Evolutionary conservation across 1,140 invertebrate species (phyloP), one percentile per base, ranked within the genome.

Genomic region (Eufriesea mexicana): DNA sequence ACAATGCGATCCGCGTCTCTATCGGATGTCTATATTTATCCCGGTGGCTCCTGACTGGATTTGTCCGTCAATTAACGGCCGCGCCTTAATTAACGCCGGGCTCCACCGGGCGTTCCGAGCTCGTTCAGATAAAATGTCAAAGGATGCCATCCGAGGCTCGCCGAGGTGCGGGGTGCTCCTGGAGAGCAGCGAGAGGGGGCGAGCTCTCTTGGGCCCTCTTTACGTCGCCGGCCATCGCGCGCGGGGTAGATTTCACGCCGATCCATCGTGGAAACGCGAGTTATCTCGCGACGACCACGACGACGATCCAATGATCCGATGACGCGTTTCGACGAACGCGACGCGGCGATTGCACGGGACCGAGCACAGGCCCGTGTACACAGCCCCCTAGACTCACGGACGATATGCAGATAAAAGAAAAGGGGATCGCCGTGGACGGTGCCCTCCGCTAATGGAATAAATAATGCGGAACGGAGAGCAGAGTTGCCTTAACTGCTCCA

Each of bases 21-120:
- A 88, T 87, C 57, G 70, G 76, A 84, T 42, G 86, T 88, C 86
- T 88, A 77, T 88, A 87, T 88, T 87, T 87, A 87, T 87, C 83
- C 73, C 45, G 18, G 12, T 47, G 51, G 73, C 83, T 57, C 14
- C 70, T 64, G 59, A 12, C 76, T 67, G 70, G 86, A 87, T 85
- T 87, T 88, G 83, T 85, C 51, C 83, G 74, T 87, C 86, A 83
- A 88, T 88, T 88, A 88, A 88, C 86, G 86, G 55, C 64, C 82
- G 77, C 70, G 86, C 86, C 79, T 85, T 88, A 88, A 88, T 88
- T 88, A 85, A 85, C 87, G 70, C 86, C 75, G 75, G 35, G 54
- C 78, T 67, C 57, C 77, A 55, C 51, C 45, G 25, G 64, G 18
- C 62, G 35, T 59, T 55, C 42, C 62, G 68, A 23, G 47, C 59